These are phyloP conservation scores for Aphrophora alni DNA, from an alignment of 2,888 invertebrate genomes.

Conservation along the genomic window DNA sequence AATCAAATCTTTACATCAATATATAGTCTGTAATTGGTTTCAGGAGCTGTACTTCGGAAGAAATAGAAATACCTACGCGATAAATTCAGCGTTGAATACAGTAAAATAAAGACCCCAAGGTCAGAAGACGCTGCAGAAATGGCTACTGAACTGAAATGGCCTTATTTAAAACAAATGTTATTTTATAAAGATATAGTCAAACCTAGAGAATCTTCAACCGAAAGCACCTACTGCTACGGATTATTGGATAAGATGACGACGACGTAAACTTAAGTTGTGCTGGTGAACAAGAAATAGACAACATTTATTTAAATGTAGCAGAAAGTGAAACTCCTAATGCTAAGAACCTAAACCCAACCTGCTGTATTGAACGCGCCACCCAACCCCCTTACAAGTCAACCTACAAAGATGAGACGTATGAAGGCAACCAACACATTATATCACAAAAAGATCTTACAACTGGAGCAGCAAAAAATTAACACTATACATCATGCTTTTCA, in stretches of 20 bases:
- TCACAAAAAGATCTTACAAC: conserved; percentile 28
- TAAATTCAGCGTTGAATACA: conserved; percentile 23
- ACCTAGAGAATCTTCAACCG: no score
- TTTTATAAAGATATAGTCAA: conserved; percentile 34
- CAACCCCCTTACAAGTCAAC: not conserved
- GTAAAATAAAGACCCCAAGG: conserved; percentile 21
- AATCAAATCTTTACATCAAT: conserved; percentile 12
- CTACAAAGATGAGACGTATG: conserved; percentile 22
- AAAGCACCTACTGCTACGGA: no score
- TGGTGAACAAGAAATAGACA: not conserved
- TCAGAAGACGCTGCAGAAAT: conserved; percentile 26
- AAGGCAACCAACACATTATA: conserved; percentile 7
- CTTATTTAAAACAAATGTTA: conserved; percentile 12
- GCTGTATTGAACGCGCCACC: not conserved
- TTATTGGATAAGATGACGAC: conserved; percentile 22
- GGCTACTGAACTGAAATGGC: conserved; percentile 21
- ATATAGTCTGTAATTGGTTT: conserved; percentile 23
- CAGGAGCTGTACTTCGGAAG: conserved; percentile 22
- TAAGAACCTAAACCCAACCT: not conserved
- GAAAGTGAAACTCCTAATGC: not conserved
- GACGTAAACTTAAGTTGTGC: not conserved
- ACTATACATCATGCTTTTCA: conserved; percentile 2
- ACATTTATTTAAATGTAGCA: not conserved
- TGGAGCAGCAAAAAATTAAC: conserved; percentile 23
- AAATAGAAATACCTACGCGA: conserved; percentile 35